Percentiles rank a stretch among this genome's conserved stretches.
phyloP scores from a whole-genome alignment of 2,797 vertebrate genomes.

The Onychomys arenicola region DNA sequence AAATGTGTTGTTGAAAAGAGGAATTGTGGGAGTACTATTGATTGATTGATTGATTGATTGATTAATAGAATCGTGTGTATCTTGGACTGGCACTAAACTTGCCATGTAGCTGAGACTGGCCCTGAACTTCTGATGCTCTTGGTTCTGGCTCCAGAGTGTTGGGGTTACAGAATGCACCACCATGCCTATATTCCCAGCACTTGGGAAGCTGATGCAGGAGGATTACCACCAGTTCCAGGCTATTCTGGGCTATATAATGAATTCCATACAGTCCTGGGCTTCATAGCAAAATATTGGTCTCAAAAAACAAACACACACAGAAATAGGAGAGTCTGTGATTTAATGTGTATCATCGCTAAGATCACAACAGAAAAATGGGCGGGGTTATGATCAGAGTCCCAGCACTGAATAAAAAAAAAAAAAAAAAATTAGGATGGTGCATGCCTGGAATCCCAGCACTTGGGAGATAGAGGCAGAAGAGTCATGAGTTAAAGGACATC shows the following conservation, averaged over 20 bases:
- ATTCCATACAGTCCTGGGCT: not conserved
- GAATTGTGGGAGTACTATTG: not conserved
- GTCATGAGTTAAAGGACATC: not conserved
- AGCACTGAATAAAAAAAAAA: not conserved
- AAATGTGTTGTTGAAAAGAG: not conserved
- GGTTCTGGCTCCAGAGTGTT: not conserved
- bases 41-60: not conserved
- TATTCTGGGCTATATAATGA: not conserved
- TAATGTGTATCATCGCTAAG: not conserved
- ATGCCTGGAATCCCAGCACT: not conserved
- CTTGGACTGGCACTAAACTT: not conserved
- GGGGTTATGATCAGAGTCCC: not conserved
- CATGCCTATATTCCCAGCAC: not conserved
- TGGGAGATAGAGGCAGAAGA: not conserved
- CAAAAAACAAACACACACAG: not conserved
- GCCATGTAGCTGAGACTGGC: not conserved
- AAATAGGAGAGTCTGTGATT: conserved; percentile 1
- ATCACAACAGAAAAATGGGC: not conserved
- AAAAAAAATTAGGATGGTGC: not conserved
- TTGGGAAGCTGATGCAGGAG: not conserved
- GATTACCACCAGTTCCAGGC: not conserved
- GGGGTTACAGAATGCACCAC: not conserved
- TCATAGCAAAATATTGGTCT: not conserved
- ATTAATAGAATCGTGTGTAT: not conserved
- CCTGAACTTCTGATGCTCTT: not conserved